phyloP scores from a whole-genome alignment of 2,888 invertebrate genomes.

The Eupithecia dodoneata region DNA sequence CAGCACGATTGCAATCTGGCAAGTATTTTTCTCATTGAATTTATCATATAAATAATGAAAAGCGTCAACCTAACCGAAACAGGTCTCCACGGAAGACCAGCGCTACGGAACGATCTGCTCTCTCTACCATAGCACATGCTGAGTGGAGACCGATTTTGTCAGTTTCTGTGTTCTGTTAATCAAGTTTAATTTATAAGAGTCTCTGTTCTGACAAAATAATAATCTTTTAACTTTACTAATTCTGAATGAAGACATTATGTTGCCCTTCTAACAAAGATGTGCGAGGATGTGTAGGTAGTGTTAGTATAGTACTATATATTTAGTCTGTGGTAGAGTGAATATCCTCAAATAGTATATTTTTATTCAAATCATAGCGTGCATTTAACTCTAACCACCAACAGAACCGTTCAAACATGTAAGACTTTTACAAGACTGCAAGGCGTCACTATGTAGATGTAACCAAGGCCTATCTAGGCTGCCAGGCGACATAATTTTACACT shows the following conservation, averaged over 20 bases:
- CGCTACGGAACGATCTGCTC: too few species aligned
- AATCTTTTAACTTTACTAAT: neutral
- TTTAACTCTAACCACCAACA: neutral
- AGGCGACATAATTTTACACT: conserved; percentile 1
- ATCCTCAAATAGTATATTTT: neutral
- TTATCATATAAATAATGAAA: neutral
- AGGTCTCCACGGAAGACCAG: too few species aligned
- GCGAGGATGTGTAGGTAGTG: neutral
- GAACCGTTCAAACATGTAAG: neutral
- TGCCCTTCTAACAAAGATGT: neutral
- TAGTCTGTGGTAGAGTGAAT: neutral
- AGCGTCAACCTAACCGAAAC: neutral
- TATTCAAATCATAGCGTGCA: neutral
- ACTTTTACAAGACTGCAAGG: neutral
- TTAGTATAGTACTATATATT: too few species aligned
- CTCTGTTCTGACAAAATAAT: too few species aligned
- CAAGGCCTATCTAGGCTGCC: neutral
- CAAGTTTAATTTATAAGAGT: too few species aligned
- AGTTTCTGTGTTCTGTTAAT: too few species aligned
- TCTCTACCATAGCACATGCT: too few species aligned
- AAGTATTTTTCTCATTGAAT: neutral
- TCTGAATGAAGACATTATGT: neutral
- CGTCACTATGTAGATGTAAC: neutral
- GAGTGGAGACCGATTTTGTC: too few species aligned
- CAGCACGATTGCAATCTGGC: neutral